Percentiles rank a stretch among this genome's conserved stretches.
These are phyloP conservation scores for Ceratina japonica DNA, from an alignment of 1,140 invertebrate genomes.

Conservation along the genomic window DNA sequence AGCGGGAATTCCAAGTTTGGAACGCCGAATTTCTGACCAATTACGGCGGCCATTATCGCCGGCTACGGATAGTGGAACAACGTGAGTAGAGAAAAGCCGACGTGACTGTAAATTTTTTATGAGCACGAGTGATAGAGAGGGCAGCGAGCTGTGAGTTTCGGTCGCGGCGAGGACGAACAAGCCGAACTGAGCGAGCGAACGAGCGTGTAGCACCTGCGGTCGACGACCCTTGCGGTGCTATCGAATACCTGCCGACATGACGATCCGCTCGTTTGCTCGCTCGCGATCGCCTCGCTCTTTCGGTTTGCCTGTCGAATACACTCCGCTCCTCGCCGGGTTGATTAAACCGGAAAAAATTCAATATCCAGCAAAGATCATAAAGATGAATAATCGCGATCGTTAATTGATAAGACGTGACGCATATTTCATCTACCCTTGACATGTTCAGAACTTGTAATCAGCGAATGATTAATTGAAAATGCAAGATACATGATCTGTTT, in stretches of 20 bases:
- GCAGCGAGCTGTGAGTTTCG: slow-evolving; percentile 60
- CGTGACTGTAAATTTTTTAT: slow-evolving; percentile 51
- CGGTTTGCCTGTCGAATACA: slow-evolving; percentile 43
- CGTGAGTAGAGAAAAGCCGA: slow-evolving; percentile 25
- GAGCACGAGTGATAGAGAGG: slow-evolving; percentile 54
- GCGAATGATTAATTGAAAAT: too few relatives aligned
- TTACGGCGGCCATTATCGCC: slow-evolving; percentile 22
- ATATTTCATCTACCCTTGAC: too few relatives aligned
- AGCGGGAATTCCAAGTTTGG: not conserved
- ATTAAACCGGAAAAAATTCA: not conserved
- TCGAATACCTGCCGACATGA: slow-evolving; percentile 75
- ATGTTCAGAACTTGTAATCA: too few relatives aligned
- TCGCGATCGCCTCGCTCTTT: slow-evolving; percentile 55
- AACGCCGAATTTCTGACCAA: slow-evolving; percentile 36
- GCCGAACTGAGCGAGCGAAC: slow-evolving; percentile 55
- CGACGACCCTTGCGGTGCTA: slow-evolving; percentile 75
- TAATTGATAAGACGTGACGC: not conserved
- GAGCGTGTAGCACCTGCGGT: slow-evolving; percentile 76
- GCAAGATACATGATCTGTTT: not conserved
- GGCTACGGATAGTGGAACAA: not conserved
- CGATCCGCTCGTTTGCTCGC: slow-evolving; percentile 57
- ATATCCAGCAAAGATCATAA: too few relatives aligned
- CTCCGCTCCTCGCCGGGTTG: not conserved
- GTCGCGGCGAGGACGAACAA: slow-evolving; percentile 57
- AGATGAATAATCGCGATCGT: not conserved